phyloP scores from a whole-genome alignment of 53 echinoderm and acorn worm species.

The Mesocentrotus franciscanus region DNA sequence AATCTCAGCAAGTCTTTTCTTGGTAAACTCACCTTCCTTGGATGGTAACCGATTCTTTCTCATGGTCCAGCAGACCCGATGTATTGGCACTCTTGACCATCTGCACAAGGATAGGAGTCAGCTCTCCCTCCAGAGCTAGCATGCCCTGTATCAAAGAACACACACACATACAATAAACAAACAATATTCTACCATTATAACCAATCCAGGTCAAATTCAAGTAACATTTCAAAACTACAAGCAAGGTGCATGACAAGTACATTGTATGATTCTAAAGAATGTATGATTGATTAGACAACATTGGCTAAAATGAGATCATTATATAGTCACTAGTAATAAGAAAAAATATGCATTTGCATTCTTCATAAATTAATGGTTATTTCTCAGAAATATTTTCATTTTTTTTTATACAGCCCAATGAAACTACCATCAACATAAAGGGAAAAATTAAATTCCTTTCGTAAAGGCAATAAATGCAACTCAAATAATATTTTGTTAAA shows the following conservation, averaged over 20 bases:
- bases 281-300: too few relatives aligned
- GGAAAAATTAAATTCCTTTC: too few relatives aligned
- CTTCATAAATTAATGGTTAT: too few relatives aligned
- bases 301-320: too few relatives aligned
- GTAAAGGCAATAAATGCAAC: too few relatives aligned
- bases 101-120: slow-evolving; percentile 97
- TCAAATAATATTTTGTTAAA: too few relatives aligned
- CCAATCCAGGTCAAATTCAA: not conserved
- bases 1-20: not conserved
- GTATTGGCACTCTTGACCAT: slow-evolving; percentile 99
- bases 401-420: too few relatives aligned
- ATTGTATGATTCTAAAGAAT: too few relatives aligned
- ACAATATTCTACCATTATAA: not conserved
- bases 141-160: slow-evolving; percentile 77
- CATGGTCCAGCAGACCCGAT: slow-evolving; percentile 91
- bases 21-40: slow-evolving; percentile 87
- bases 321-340: too few relatives aligned
- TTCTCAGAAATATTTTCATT: too few relatives aligned
- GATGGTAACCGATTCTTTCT: slow-evolving; percentile 88
- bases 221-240: not conserved
- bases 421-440: too few relatives aligned
- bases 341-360: too few relatives aligned
- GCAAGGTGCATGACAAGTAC: not conserved
- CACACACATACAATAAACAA: not conserved
- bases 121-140: slow-evolving; percentile 94